Conservation (phyloP, 2,113 vertebrate species). For the Neolamprologus sp. region DNA sequence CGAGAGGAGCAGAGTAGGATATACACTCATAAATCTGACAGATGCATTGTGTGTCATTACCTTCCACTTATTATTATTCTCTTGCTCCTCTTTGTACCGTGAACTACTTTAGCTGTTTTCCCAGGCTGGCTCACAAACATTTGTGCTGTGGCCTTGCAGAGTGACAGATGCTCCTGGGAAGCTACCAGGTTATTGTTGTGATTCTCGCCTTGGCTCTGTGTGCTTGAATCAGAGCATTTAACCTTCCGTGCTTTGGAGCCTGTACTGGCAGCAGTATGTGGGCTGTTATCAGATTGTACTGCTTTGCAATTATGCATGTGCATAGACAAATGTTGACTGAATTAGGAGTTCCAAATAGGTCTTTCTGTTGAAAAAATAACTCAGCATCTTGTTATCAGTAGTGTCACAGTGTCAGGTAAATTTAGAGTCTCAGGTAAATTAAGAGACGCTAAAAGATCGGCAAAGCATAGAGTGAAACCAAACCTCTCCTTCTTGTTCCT, state of each 20-base stretch:
- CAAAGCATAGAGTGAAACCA: background rate
- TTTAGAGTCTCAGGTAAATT: background rate
- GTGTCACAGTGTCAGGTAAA: background rate
- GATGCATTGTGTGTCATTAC: conserved; percentile 60
- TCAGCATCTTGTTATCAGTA: background rate
- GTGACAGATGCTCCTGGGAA: conserved; percentile 51
- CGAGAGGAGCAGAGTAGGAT: conserved; percentile 17
- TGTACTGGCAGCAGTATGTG: background rate
- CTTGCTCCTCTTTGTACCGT: conserved; percentile 36
- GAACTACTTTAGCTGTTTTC: conserved; percentile 34
- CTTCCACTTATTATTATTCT: conserved; percentile 62
- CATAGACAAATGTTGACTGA: background rate
- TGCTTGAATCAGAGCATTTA: background rate
- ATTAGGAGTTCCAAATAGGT: background rate
- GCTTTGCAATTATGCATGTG: background rate
- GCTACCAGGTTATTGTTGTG: conserved; percentile 17
- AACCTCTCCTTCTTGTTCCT: background rate
- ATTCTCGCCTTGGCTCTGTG: conserved; percentile 10
- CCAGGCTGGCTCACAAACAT: conserved; percentile 22
- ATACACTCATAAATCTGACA: conserved; percentile 53
- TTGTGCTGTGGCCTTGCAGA: conserved; percentile 45
- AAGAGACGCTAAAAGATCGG: background rate
- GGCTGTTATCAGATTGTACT: background rate
- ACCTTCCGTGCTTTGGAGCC: background rate
- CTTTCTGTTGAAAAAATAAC: background rate